phyloP scores from a whole-genome alignment of 2,113 vertebrate species.

The Cryptotis parvus region DNA sequence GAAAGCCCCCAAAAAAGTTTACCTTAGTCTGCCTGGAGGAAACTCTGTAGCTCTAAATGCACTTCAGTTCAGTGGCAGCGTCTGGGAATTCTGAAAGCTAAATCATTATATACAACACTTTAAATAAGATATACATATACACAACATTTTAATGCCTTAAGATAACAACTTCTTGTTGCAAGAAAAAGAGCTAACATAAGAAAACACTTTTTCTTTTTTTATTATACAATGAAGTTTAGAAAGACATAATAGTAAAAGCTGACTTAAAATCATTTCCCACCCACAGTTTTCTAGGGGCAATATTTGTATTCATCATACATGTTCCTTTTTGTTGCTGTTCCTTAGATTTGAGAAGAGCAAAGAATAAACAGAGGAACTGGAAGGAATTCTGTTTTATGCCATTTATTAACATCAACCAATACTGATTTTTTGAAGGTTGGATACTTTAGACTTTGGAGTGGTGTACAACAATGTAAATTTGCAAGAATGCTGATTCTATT shows the following conservation, averaged over 20 bases:
- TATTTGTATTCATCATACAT: neutral
- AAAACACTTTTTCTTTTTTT: neutral
- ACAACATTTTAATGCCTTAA: slow-evolving; percentile 35
- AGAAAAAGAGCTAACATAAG: neutral
- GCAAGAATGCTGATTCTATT: neutral
- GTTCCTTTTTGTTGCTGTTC: neutral
- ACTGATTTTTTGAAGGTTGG: neutral
- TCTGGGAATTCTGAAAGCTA: slow-evolving; percentile 41
- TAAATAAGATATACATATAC: neutral
- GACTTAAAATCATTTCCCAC: neutral
- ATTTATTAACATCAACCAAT: neutral
- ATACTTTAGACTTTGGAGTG: neutral
- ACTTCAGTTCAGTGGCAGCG: slow-evolving; percentile 6
- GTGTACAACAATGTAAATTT: neutral
- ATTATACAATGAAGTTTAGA: neutral
- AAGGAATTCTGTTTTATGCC: neutral
- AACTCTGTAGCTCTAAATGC: neutral
- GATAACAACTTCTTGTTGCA: neutral
- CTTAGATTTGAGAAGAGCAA: neutral
- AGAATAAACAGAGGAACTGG: neutral
- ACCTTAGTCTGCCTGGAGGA: slow-evolving; percentile 35
- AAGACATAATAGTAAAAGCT: accelerated
- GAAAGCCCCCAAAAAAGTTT: slow-evolving; percentile 14
- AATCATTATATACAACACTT: slow-evolving; percentile 8
- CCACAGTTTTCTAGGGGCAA: neutral